phyloP scores from a whole-genome alignment of 1,140 invertebrate species.

The Trachymyrmex cornetzi region DNA sequence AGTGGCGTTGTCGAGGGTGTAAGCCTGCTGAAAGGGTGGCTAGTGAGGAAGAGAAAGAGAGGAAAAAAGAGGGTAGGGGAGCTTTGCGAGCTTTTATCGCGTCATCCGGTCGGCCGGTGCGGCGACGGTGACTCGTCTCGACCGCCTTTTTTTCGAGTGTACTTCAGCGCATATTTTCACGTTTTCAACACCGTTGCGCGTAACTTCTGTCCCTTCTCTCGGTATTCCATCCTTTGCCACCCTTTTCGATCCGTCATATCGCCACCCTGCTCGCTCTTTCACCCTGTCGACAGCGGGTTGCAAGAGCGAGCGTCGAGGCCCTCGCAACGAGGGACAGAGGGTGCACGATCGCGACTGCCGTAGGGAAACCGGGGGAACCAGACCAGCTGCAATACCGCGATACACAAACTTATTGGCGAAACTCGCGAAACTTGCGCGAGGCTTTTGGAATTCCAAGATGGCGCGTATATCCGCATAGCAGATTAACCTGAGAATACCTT shows the following conservation, averaged over 20 bases:
- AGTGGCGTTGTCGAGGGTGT: not conserved
- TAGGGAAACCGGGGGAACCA: slow-evolving; percentile 25
- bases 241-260: slow-evolving; percentile 10
- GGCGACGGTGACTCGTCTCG: slow-evolving; percentile 16
- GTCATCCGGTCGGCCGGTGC: slow-evolving; percentile 31
- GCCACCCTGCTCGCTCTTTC: not conserved
- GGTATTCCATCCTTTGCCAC: not conserved
- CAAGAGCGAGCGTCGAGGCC: slow-evolving; percentile 25
- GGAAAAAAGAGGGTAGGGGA: not conserved
- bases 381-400: slow-evolving; percentile 81
- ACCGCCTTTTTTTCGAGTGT: slow-evolving; percentile 42
- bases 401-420: slow-evolving; percentile 81
- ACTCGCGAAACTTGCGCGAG: slow-evolving; percentile 75
- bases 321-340: slow-evolving; percentile 24
- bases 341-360: slow-evolving; percentile 48
- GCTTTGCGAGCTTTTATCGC: slow-evolving; percentile 54
- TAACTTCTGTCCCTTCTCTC: slow-evolving; percentile 42
- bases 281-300: slow-evolving; percentile 8
- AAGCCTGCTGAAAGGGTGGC: not conserved
- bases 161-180: slow-evolving; percentile 48
- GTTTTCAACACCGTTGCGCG: slow-evolving; percentile 39
- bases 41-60: not conserved
- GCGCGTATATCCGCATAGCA: slow-evolving; percentile 76
- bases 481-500: slow-evolving; percentile 73
- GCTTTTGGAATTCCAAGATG: slow-evolving; percentile 78